phyloP scores from a whole-genome alignment of 2,113 vertebrate species.

The Lophochroa leadbeateri region DNA sequence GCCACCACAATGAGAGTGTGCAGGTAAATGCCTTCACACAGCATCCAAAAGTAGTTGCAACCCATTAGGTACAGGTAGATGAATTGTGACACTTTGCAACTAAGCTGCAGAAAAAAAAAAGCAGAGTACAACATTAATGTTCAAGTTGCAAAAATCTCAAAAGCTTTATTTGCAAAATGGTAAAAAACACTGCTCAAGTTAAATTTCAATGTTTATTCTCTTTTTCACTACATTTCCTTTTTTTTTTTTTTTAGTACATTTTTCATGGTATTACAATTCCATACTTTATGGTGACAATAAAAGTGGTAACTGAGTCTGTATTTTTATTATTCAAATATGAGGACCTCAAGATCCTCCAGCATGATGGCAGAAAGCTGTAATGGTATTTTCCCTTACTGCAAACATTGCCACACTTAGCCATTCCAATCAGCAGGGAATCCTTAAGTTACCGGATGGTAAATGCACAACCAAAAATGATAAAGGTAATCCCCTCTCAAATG shows the following conservation, averaged over 20 bases:
- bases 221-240: neutral
- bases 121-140: neutral
- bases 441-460: neutral
- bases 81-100: conserved; percentile 93
- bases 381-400: neutral
- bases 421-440: neutral
- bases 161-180: neutral
- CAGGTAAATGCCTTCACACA: conserved; percentile 97
- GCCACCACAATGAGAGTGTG: conserved; percentile 98
- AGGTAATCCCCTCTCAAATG: neutral
- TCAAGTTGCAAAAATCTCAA: neutral
- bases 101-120: conserved; percentile 74
- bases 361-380: neutral
- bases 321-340: neutral
- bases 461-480: neutral
- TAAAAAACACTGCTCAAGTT: accelerated
- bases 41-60: conserved; percentile 99
- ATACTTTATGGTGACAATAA: neutral
- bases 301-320: neutral
- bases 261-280: neutral
- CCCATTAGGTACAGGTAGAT: conserved; percentile 93
- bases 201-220: neutral
- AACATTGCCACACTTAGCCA: neutral
- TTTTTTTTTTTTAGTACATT: neutral
- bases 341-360: neutral